A percentile compares a stretch with the other conserved stretches of the same genome.
phyloP scores from a whole-genome alignment of 92 coral and sea anemone species.

The Palythoa caribaeorum region DNA sequence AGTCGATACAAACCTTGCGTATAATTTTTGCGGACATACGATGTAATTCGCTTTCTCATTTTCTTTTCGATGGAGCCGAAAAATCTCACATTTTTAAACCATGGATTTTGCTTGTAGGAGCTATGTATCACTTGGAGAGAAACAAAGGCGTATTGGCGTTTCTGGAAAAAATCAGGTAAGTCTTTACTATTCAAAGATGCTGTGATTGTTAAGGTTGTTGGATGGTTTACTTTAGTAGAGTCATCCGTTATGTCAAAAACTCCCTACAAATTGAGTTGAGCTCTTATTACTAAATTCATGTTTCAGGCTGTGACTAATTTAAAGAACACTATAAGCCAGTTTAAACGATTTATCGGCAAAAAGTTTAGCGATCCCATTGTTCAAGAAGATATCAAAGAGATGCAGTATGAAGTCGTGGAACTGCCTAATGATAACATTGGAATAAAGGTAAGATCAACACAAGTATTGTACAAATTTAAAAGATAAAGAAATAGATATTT shows the following conservation, averaged over 20 bases:
- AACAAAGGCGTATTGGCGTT: constrained; percentile 82
- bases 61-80: not conserved
- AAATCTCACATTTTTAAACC: not conserved
- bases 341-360: constrained; percentile 90
- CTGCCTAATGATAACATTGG: constrained; percentile 82
- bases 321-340: constrained; percentile 90
- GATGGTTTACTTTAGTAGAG: not conserved
- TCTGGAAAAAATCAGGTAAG: constrained; percentile 95
- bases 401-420: constrained; percentile 79
- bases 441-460: constrained; percentile 69
- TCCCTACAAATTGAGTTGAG: not conserved
- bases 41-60: not conserved
- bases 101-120: constrained; percentile 61
- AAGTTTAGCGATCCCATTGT: constrained; percentile 90
- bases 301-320: constrained; percentile 85
- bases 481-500: not conserved
- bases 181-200: not conserved
- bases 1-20: not conserved
- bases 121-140: constrained; percentile 94
- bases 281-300: not conserved
- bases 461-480: not conserved
- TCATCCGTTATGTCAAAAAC: not conserved
- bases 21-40: not conserved
- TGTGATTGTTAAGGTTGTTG: not conserved
- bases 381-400: constrained; percentile 72